A percentile compares a stretch with the other conserved stretches of the same genome.
phyloP scores from a whole-genome alignment of 2,888 invertebrate genomes.

The Ceraclea dissimilis region DNA sequence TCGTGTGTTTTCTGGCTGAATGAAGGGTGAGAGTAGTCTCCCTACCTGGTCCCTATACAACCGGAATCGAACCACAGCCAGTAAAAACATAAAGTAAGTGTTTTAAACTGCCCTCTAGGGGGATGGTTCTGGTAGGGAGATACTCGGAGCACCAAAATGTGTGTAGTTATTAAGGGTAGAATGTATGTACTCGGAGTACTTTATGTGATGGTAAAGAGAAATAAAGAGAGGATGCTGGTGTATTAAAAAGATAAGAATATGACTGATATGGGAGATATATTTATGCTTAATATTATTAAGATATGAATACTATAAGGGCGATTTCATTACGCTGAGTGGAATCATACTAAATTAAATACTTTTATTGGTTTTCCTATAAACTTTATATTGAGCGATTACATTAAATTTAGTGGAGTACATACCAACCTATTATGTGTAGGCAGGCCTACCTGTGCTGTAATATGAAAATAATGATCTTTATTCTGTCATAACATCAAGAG shows the following conservation, averaged over 20 bases:
- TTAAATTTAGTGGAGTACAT: not conserved
- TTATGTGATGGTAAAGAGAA: not conserved
- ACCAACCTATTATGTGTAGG: not conserved
- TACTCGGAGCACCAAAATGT: not conserved
- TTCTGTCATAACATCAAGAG: not conserved
- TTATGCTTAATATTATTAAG: not conserved
- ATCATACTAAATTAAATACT: too few relatives aligned
- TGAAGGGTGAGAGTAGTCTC: not conserved
- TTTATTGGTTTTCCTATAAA: not conserved
- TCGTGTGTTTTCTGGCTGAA: not conserved
- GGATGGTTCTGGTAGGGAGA: slow-evolving; percentile 1
- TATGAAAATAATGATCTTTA: not conserved
- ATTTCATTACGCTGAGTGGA: not conserved
- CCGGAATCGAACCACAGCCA: slow-evolving; percentile 4
- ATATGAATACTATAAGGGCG: not conserved
- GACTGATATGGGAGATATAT: not conserved
- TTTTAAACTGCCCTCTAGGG: slow-evolving; percentile 16
- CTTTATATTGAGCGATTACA: not conserved
- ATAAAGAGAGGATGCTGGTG: not conserved
- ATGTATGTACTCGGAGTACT: not conserved
- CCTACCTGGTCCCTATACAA: slow-evolving; percentile 1
- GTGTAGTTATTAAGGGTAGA: not conserved
- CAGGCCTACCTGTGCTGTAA: not conserved
- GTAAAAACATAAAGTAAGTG: slow-evolving; percentile 17
- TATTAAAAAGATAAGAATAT: slow-evolving; percentile 1